A percentile compares a stretch with the other conserved stretches of the same genome.
phyloP scores from a whole-genome alignment of 2,113 vertebrate species.

The Hydropotes inermis region DNA sequence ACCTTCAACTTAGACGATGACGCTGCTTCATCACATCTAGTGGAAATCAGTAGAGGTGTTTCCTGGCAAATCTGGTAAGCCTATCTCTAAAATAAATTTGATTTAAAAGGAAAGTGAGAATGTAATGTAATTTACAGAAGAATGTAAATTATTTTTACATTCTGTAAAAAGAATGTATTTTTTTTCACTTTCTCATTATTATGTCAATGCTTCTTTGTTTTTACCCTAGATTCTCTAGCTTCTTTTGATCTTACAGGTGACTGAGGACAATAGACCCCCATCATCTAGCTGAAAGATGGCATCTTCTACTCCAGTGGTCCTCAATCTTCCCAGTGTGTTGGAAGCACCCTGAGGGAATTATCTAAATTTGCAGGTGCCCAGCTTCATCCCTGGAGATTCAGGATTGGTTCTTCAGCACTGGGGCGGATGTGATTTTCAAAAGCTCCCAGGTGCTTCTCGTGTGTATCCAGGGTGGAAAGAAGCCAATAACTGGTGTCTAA shows the following conservation, averaged over 20 bases:
- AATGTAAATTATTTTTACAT: background rate
- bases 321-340: fast-evolving
- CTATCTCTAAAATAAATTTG: background rate
- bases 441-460: background rate
- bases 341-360: fast-evolving
- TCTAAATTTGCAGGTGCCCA: background rate
- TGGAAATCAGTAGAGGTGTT: fast-evolving
- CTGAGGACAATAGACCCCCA: fast-evolving
- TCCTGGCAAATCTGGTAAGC: background rate
- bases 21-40: no score
- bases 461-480: no score
- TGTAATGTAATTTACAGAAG: background rate
- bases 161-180: no score
- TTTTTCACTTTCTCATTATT: background rate
- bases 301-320: background rate
- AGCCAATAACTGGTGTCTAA: fast-evolving
- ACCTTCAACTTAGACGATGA: background rate
- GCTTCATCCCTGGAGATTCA: no score
- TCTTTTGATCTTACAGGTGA: background rate
- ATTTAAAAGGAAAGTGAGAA: background rate
- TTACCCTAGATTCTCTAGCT: background rate
- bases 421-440: background rate
- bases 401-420: fast-evolving
- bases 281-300: background rate
- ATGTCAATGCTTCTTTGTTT: background rate